Conservation (phyloP, 2,888 invertebrate genomes). For the Heteropelma amictum region DNA sequence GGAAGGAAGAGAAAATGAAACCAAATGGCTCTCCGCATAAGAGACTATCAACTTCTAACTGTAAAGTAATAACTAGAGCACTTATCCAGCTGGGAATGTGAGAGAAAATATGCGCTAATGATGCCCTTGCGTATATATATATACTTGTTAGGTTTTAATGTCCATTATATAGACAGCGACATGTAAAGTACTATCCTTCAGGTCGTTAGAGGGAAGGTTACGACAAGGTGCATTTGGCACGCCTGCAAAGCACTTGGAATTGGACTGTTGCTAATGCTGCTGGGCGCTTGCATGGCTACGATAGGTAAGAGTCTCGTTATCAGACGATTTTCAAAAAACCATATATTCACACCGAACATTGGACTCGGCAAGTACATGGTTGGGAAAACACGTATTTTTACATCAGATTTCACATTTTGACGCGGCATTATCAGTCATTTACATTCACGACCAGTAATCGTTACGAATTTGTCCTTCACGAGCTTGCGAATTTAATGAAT, state of each 20-base stretch:
- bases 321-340: no score
- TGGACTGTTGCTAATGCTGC: constrained; percentile 90
- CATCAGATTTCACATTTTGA: no score
- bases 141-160: constrained; percentile 11
- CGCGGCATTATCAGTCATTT: no score
- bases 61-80: constrained; percentile 24
- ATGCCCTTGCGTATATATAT: constrained; percentile 23
- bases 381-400: no score
- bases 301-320: constrained; percentile 83
- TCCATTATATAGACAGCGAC: not conserved
- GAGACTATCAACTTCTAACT: constrained; percentile 39
- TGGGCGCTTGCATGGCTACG: constrained; percentile 95
- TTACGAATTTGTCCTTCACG: no score
- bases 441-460: no score
- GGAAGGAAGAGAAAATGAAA: not conserved
- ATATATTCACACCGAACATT: no score
- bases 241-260: constrained; percentile 94
- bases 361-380: no score
- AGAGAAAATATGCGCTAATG: constrained; percentile 37
- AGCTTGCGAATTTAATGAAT: no score
- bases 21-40: constrained; percentile 14
- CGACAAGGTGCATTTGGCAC: constrained; percentile 94
- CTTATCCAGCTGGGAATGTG: constrained; percentile 20
- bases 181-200: constrained; percentile 72
- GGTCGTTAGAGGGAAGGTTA: constrained; percentile 92